Percentiles rank a stretch among this genome's conserved stretches.
These are phyloP conservation scores for Vidua macroura DNA, from an alignment of 2,113 vertebrate genomes.

Conservation along the genomic window DNA sequence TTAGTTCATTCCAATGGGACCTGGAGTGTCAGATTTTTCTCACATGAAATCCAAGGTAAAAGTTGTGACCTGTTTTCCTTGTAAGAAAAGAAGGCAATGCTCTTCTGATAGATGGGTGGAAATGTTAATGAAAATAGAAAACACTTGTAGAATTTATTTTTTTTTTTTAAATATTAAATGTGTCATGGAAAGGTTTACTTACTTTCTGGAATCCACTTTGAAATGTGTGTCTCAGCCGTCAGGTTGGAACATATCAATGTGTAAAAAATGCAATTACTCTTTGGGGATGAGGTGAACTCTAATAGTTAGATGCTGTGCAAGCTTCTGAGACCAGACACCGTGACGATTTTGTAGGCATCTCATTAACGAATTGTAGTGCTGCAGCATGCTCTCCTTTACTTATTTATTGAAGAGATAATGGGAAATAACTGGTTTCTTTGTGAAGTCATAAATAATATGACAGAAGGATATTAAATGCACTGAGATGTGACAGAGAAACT, in stretches of 20 bases:
- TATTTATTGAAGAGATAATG: slow-evolving; percentile 83
- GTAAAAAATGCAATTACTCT: slow-evolving; percentile 72
- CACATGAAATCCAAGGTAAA: not conserved
- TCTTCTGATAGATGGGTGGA: not conserved
- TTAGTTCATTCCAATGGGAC: not conserved
- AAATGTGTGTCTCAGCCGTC: slow-evolving; percentile 39
- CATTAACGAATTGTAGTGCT: slow-evolving; percentile 76
- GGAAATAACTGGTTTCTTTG: slow-evolving; percentile 80
- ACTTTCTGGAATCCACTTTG: slow-evolving; percentile 44
- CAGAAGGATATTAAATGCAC: slow-evolving; percentile 79
- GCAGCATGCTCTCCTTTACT: slow-evolving; percentile 72
- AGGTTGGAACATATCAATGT: slow-evolving; percentile 64
- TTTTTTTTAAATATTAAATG: slow-evolving; percentile 9
- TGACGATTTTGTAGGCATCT: slow-evolving; percentile 76
- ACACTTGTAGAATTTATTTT: not conserved
- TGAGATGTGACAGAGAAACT: slow-evolving; percentile 77
- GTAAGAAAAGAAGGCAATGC: not conserved
- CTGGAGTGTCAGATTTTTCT: not conserved
- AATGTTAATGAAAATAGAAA: slow-evolving; percentile 3
- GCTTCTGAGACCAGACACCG: slow-evolving; percentile 63
- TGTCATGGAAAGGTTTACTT: slow-evolving; percentile 36
- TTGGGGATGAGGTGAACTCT: slow-evolving; percentile 54
- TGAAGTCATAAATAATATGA: slow-evolving; percentile 79
- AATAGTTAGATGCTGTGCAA: slow-evolving; percentile 68
- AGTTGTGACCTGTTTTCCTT: not conserved